These are phyloP conservation scores for Crenichthys baileyi DNA, from an alignment of 2,797 vertebrate species.

Conservation along the genomic window DNA sequence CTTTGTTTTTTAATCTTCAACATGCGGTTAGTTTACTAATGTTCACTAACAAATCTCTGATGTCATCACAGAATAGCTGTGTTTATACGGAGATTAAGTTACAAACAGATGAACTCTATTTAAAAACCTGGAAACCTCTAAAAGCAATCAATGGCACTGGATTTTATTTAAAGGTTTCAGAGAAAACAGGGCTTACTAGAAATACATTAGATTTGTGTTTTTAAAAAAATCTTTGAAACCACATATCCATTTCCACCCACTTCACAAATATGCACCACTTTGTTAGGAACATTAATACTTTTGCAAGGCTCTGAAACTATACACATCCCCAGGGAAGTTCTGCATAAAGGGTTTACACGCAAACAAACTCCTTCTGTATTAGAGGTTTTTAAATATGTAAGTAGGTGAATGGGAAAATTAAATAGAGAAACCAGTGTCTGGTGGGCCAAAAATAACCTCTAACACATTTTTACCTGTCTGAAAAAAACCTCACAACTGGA, in stretches of 20 bases:
- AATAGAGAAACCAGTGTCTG: conserved; percentile 32
- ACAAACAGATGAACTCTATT: not conserved
- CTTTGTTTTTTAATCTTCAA: no score
- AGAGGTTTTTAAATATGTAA: no score
- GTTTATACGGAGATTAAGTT: not conserved
- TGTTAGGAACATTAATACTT: no score
- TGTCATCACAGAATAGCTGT: not conserved
- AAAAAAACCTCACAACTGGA: conserved; percentile 22
- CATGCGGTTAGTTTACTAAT: no score
- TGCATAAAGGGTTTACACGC: no score
- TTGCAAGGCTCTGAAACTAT: no score
- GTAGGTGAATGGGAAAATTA: not conserved
- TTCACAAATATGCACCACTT: no score
- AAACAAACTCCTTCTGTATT: no score
- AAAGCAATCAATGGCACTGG: not conserved
- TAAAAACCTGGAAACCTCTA: not conserved
- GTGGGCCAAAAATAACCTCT: conserved; percentile 51
- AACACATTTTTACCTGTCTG: conserved; percentile 6
- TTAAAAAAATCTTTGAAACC: no score
- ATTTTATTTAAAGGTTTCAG: conserved; percentile 7
- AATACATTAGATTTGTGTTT: no score
- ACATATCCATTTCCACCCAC: no score
- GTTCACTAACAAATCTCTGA: not conserved
- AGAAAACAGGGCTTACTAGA: not conserved
- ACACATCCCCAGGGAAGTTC: no score